A percentile compares a stretch with the other conserved stretches of the same genome.
Conservation (phyloP, 2,888 invertebrate genomes). For the Eilema caniola region DNA sequence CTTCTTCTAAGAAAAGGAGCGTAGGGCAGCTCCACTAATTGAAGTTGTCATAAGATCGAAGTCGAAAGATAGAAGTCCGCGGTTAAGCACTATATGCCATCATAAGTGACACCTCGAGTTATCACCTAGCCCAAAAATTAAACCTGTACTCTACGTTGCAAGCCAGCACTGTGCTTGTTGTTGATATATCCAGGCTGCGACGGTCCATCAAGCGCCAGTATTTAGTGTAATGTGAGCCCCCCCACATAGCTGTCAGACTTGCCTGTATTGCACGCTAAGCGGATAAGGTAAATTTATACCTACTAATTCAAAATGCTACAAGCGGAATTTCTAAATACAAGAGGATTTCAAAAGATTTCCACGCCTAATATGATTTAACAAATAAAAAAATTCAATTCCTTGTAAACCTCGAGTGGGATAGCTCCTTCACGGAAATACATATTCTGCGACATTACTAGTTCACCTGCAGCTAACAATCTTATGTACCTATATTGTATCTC, state of each 20-base stretch:
- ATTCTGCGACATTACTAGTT: conserved; percentile 60
- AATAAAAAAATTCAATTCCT: conserved; percentile 55
- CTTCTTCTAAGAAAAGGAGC: too few relatives aligned
- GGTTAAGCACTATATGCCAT: too few relatives aligned
- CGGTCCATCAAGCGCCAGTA: neutral
- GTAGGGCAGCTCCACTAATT: too few relatives aligned
- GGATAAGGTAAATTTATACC: neutral
- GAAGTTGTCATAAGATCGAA: too few relatives aligned
- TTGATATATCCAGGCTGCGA: too few relatives aligned
- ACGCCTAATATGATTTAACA: conserved; percentile 15
- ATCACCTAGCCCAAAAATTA: too few relatives aligned
- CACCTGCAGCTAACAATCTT: conserved; percentile 27
- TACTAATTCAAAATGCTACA: neutral
- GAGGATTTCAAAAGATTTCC: neutral
- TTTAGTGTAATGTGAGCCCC: neutral
- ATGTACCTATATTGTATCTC: conserved; percentile 10
- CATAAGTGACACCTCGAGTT: too few relatives aligned
- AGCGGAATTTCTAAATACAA: neutral
- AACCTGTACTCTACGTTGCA: too few relatives aligned
- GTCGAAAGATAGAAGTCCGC: too few relatives aligned
- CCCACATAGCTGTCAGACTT: too few relatives aligned
- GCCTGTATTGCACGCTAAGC: neutral
- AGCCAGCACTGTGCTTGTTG: too few relatives aligned
- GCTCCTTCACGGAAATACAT: conserved; percentile 58
- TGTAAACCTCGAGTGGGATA: conserved; percentile 50